Evolutionary conservation across 2,113 vertebrate genomes (phyloP), one percentile per base, ranked within the genome.

Genomic region (Boleophthalmus pectinirostris): DNA sequence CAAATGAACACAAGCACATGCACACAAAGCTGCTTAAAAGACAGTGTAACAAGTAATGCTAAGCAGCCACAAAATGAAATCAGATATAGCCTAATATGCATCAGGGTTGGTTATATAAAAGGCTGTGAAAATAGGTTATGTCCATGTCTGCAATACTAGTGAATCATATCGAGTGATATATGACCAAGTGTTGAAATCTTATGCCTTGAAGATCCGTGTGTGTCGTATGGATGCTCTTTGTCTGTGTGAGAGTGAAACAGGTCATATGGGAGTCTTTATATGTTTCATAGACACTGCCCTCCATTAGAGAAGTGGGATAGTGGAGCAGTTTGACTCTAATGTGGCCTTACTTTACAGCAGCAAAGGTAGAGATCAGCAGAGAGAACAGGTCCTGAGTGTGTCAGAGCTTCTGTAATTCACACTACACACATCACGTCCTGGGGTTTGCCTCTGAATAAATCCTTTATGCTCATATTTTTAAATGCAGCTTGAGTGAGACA

Each of bases 341-440:
- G 80, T 74, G 68, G 82, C 87, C 82, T 85, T 80, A 85, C 56
- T 81, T 79, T 72, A 77, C 75, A 70, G 33, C 51, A 43, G 70
- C 53, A 54, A 63, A 60, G 49, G 21, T 3, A 56, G 11, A 14
- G 6, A 20, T 70, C 47, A 10, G 74, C 47, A 0, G 57, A 10
- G 3, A 11, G 29, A 29, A 29, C 29, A 29, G 33, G 29, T 38
- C 20, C 29, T 15, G 29, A 3, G 49, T 46, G 45, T 49, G 66
- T 68, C 46, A 53, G 18, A 25, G 66, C 46, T 29, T 51, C 66
- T 25, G 66, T 24, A 9, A 18, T 11, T 3, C 43, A 43, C 61
- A 64, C 29, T 18, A 18, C 20, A 21, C 29, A 33, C 15, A 29
- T 15, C 57, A 60, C 25, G 33, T 61, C 25, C 58, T 33, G 58